A percentile compares a stretch with the other conserved stretches of the same genome.
These are phyloP conservation scores for Megatriorchis doriae DNA, from an alignment of 2,113 vertebrate species.

Conservation along the genomic window DNA sequence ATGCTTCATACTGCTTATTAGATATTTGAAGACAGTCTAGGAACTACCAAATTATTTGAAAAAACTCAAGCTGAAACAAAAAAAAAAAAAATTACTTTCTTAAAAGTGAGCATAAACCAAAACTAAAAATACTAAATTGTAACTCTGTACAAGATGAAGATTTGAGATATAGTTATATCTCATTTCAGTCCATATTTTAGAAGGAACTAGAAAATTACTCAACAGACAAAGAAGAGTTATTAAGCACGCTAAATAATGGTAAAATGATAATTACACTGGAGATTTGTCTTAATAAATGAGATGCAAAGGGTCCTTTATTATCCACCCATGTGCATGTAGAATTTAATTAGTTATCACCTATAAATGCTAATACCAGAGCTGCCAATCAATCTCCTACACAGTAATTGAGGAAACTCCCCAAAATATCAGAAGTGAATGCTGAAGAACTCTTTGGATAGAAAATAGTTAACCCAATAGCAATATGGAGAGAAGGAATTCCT, in stretches of 20 bases:
- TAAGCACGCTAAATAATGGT: slow-evolving; percentile 30
- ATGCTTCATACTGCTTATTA: neutral
- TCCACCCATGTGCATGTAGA: neutral
- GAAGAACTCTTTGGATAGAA: slow-evolving; percentile 64
- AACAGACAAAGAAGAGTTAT: neutral
- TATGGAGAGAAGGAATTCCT: slow-evolving; percentile 68
- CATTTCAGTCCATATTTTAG: neutral
- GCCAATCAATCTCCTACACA: slow-evolving; percentile 22
- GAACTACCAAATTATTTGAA: neutral
- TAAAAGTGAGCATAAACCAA: neutral
- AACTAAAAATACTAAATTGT: neutral
- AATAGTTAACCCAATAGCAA: slow-evolving; percentile 73
- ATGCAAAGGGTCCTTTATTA: slow-evolving; percentile 28
- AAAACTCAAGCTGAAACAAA: neutral
- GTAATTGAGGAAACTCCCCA: neutral
- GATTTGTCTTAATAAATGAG: slow-evolving; percentile 45
- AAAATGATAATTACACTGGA: slow-evolving; percentile 49
- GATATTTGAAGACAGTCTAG: neutral
- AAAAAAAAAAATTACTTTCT: neutral
- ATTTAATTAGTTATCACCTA: slow-evolving; percentile 55
- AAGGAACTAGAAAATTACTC: neutral
- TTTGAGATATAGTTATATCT: neutral
- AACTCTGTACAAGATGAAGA: neutral
- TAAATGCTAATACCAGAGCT: slow-evolving; percentile 36
- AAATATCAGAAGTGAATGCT: neutral